These are phyloP conservation scores for Cherax quadricarinatus DNA, from an alignment of 1,140 invertebrate species.

Conservation along the genomic window DNA sequence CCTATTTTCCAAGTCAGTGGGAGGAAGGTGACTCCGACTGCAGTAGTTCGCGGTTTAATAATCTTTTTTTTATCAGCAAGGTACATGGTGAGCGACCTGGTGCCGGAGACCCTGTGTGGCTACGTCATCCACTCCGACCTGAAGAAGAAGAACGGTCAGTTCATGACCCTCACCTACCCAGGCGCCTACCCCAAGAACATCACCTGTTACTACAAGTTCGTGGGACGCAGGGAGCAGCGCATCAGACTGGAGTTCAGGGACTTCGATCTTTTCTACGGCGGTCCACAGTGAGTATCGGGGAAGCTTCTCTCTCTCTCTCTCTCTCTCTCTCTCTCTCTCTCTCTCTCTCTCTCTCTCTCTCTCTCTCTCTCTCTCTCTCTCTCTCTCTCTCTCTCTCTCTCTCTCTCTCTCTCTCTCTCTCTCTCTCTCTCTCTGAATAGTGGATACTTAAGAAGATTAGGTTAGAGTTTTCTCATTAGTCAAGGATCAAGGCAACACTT, in stretches of 20 bases:
- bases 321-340: conserved; percentile 10
- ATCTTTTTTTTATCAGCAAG: conserved; percentile 76
- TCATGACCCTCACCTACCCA: conserved; percentile 98
- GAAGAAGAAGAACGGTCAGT: conserved; percentile 88
- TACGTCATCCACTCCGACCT: conserved; percentile 87
- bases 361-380: conserved; percentile 38
- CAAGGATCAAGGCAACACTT: no score
- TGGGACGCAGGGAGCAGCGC: conserved; percentile 92
- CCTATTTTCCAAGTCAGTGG: background rate
- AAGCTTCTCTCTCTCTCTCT: background rate
- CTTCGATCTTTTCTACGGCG: conserved; percentile 99
- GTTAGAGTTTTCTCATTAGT: no score
- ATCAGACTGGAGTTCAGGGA: conserved; percentile 97
- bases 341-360: conserved; percentile 21
- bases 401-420: background rate
- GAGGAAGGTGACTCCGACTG: no score
- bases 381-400: conserved; percentile 32
- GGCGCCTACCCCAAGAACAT: conserved; percentile 98
- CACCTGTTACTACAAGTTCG: conserved; percentile 94
- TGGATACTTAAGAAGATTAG: no score
- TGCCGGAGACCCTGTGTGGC: conserved; percentile 83
- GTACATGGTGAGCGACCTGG: conserved; percentile 93
- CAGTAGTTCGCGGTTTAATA: background rate
- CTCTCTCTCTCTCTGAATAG: conserved; percentile 1
- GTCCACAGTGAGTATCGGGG: conserved; percentile 92